Evolutionary conservation across 2,888 invertebrate genomes (phyloP).

Genomic region (Ferrisia virgata): DNA sequence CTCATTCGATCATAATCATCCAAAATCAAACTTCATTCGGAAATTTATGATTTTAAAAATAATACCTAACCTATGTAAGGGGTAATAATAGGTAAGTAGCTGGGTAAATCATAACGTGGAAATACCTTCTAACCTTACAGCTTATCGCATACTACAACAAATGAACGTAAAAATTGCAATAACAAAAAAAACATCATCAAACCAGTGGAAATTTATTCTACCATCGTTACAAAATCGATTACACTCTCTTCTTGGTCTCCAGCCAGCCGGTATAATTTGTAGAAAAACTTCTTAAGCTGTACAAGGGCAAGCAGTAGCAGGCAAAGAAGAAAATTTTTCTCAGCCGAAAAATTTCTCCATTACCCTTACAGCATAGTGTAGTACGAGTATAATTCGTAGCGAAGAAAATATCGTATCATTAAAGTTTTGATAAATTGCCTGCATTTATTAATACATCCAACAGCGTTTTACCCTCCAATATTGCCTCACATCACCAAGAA

Average conservation of each 20-base stretch:
- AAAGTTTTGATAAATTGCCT: conserved; percentile 7
- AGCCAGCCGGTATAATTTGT: not conserved
- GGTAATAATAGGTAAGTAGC: no score
- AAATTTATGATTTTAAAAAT: no score
- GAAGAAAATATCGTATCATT: not conserved
- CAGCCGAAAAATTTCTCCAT: not conserved
- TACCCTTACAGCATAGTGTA: not conserved
- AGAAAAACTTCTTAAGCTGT: not conserved
- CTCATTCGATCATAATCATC: no score
- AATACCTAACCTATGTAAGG: no score
- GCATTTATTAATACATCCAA: conserved; percentile 8
- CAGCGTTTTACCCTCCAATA: not conserved
- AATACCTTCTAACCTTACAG: no score
- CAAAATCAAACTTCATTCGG: no score
- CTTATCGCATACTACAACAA: no score
- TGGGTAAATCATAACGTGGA: no score
- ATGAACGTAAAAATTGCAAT: no score
- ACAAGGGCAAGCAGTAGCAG: not conserved
- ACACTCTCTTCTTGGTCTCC: not conserved
- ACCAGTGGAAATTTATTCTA: not conserved
- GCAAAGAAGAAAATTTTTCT: not conserved
- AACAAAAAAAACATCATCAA: no score
- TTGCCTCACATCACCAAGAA: not conserved
- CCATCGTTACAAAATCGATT: not conserved
- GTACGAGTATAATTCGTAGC: no score